Percentiles rank a stretch among this genome's conserved stretches.
These are phyloP conservation scores for Oasisia sp. DNA, from an alignment of 2,888 invertebrate genomes.

Conservation along the genomic window DNA sequence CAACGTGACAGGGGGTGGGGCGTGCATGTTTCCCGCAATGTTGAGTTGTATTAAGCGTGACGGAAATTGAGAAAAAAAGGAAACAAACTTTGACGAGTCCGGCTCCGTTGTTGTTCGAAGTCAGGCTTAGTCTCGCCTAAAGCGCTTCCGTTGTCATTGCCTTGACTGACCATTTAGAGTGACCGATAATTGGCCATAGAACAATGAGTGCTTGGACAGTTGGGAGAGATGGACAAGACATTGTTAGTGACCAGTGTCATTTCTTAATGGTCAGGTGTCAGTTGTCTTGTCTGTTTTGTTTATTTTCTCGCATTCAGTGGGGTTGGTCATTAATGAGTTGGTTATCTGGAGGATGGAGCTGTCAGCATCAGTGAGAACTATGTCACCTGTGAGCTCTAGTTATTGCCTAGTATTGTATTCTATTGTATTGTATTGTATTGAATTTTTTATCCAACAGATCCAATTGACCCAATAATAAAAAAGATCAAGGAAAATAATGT, in stretches of 20 bases:
- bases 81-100: not conserved
- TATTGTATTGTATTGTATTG: too few relatives aligned
- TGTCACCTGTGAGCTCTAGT: too few relatives aligned
- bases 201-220: not conserved
- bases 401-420: too few relatives aligned
- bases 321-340: too few relatives aligned
- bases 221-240: not conserved
- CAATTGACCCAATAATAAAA: too few relatives aligned
- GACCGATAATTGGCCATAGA: not conserved
- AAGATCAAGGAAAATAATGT: not conserved
- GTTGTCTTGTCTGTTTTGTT: not conserved
- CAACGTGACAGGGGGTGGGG: not conserved
- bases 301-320: too few relatives aligned
- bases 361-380: too few relatives aligned
- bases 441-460: too few relatives aligned
- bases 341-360: too few relatives aligned
- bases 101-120: not conserved
- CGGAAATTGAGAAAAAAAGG: slow-evolving; percentile 12
- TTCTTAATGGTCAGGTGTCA: not conserved
- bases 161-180: not conserved
- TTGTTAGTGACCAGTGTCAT: not conserved
- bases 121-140: not conserved
- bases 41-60: not conserved
- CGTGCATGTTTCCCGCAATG: not conserved
- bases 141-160: not conserved